Evolutionary conservation across 2,888 invertebrate species (phyloP), one percentile per base, ranked within the genome.

Genomic region (Calliphora vomitoria): DNA sequence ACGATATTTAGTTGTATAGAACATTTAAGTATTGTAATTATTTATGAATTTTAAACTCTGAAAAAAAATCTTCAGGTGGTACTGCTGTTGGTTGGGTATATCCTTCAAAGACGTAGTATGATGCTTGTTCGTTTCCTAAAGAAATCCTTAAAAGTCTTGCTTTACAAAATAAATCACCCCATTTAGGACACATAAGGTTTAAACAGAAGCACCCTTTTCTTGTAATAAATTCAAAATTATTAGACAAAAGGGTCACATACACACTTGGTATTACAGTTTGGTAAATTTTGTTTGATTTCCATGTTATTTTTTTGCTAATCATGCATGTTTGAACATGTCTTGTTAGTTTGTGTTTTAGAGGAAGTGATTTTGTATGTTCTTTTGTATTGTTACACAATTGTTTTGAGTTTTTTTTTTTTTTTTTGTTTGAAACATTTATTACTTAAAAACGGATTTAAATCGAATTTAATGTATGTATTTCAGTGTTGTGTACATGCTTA

Each of bases 251-350:
- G 58, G 58, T 58, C 41, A 8, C 13, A 68, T 5, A 15, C 15
- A 68, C 25, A 25, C 15, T 47, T 25, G 68, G 20, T 50, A 1
- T 50, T n/a, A 15, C 6, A 55, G 5, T 55, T 18, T 53, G 18
- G 8, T 53, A 53, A 13, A 18, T 2, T 53, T 53, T 15, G 8
- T 38, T 38, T 62, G 8, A 35, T 62, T 38, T 64, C 5, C 11
- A 18, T 15, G 8, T 38, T 38, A 35, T 3, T n/a, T 62, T 74
- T 74, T 60, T 74, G n/a, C 60, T 44, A 60, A 62, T 44, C 75
- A 64, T 75, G 47, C 75, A 62, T 75, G 75, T 75, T 62, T 75
- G 15, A 75, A 20, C 75, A 75, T 75, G 75, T 50, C 50, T 50
- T 72, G 35, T 62, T 31, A 31, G 53, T 18, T n/a, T 35, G 0